Evolutionary conservation across 2,888 invertebrate species (phyloP).

Genomic region (Carpatolechia fugitivella): DNA sequence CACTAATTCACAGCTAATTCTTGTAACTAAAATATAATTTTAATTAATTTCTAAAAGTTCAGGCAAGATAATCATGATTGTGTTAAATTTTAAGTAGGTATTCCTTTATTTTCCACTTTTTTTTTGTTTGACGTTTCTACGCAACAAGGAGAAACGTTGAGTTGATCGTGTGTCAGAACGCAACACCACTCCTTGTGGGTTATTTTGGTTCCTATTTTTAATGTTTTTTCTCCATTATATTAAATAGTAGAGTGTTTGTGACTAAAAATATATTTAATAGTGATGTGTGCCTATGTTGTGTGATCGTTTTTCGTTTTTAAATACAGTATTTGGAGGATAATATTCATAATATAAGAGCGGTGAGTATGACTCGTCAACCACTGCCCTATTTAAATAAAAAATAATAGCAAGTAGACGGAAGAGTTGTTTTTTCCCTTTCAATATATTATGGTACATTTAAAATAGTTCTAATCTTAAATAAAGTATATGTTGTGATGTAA

Average conservation of each 20-base stretch:
- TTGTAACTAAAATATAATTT: too few species aligned
- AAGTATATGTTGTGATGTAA: too few species aligned
- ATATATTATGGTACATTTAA: background rate
- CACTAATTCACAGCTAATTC: background rate
- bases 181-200: slow-evolving; percentile 38
- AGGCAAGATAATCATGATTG: too few species aligned
- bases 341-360: slow-evolving; percentile 29
- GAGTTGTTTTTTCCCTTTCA: background rate
- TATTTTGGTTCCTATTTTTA: slow-evolving; percentile 29
- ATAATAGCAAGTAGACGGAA: too few species aligned
- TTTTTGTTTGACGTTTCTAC: slow-evolving; percentile 5
- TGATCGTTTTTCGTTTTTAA: background rate
- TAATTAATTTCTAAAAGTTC: too few species aligned
- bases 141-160: background rate
- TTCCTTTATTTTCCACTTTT: too few species aligned
- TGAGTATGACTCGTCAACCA: slow-evolving; percentile 32
- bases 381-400: slow-evolving; percentile 26
- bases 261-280: slow-evolving; percentile 9
- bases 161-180: slow-evolving; percentile 33
- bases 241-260: background rate
- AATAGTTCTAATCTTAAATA: too few species aligned
- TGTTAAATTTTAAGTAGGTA: too few species aligned
- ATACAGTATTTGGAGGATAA: background rate
- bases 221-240: slow-evolving; percentile 22
- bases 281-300: slow-evolving; percentile 14